These are phyloP conservation scores for Eurois occulta DNA, from an alignment of 2,888 invertebrate species.

Conservation along the genomic window DNA sequence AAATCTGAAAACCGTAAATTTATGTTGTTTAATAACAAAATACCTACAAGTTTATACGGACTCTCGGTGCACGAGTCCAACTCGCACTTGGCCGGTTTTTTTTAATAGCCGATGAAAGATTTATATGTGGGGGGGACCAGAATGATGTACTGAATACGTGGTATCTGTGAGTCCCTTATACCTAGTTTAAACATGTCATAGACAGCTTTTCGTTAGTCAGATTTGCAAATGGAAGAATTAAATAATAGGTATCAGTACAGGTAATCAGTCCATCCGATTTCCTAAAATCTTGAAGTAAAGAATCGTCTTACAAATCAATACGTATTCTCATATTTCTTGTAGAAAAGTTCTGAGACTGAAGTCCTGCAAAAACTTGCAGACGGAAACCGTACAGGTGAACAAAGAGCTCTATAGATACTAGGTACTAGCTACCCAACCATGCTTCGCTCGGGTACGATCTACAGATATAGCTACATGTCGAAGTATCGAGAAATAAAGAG, in stretches of 20 bases:
- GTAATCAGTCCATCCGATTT: background rate
- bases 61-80: no score
- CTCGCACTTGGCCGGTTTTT: no score
- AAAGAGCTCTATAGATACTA: constrained; percentile 10
- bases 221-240: background rate
- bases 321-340: background rate
- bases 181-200: background rate
- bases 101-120: no score
- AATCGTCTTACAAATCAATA: constrained; percentile 13
- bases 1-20: no score
- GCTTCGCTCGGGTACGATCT: background rate
- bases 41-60: no score
- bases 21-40: no score
- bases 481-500: background rate
- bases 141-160: no score
- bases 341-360: constrained; percentile 11
- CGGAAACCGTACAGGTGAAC: constrained; percentile 21
- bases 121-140: no score
- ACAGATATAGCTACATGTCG: background rate
- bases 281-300: background rate
- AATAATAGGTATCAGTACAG: background rate
- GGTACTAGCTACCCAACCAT: background rate
- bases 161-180: no score
- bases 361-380: constrained; percentile 7
- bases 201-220: background rate